Evolutionary conservation across 2,888 invertebrate genomes (phyloP).

Genomic region (Herminia tarsipennalis): DNA sequence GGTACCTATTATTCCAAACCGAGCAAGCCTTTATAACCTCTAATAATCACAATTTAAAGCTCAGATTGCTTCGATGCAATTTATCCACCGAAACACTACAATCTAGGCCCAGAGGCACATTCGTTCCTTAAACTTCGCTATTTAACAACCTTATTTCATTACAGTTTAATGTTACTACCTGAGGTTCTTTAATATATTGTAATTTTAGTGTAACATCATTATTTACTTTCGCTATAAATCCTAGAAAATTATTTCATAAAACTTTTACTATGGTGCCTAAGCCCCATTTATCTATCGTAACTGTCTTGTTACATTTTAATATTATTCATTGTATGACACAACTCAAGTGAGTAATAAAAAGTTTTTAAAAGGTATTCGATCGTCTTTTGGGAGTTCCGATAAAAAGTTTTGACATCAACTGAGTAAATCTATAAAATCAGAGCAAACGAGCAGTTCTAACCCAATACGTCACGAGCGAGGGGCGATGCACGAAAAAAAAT

Average conservation of each 20-base stretch:
- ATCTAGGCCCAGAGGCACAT: conserved; percentile 52
- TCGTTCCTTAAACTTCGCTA: conserved; percentile 58
- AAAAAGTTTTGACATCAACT: conserved; percentile 24
- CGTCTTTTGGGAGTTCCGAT: conserved; percentile 7
- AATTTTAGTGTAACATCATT: conserved; percentile 32
- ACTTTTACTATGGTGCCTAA: conserved; percentile 15
- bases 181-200: conserved; percentile 47
- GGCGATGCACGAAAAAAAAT: conserved; percentile 63
- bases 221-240: conserved; percentile 34
- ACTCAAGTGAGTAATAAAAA: conserved; percentile 3
- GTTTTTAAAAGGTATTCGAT: conserved; percentile 3
- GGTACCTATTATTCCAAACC: conserved; percentile 51
- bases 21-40: conserved; percentile 39
- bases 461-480: conserved; percentile 46
- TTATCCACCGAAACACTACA: conserved; percentile 30
- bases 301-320: conserved; percentile 6
- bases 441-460: conserved; percentile 37
- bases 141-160: conserved; percentile 63
- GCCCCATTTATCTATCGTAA: conserved; percentile 15
- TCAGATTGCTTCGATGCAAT: conserved; percentile 38
- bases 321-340: background rate
- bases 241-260: conserved; percentile 22
- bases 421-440: conserved; percentile 27
- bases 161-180: conserved; percentile 55
- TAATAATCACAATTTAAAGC: conserved; percentile 45